Evolutionary conservation across 2,888 invertebrate species (phyloP), one percentile per base, ranked within the genome.

Genomic region (Athalia cordata): DNA sequence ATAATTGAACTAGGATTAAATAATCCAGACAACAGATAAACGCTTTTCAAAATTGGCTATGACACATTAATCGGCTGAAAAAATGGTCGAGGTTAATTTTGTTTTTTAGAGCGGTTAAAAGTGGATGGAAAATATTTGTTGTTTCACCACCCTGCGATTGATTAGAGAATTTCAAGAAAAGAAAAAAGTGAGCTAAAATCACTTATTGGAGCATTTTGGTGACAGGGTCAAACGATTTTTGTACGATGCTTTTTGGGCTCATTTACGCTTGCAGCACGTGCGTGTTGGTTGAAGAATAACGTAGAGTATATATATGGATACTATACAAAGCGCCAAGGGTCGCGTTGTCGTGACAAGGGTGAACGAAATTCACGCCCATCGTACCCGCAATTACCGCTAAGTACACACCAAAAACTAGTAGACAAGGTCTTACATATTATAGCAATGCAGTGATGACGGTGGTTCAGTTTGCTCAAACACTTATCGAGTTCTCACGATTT

Each of bases 351-450:
- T 75, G 75, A 75, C 75, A 64, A 62, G 75, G 75, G 75, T 75
- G 64, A 50, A 64, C 66, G 62, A 64, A 62, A 64, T 64, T 75
- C 75, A 75, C 75, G 75, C 75, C 75, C 75, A 75, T 64, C 50
- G 75, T 75, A 75, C 75, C 75, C 75, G 75, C 75, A 75, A 75
- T 75, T 75, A 75, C 75, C 75, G 50, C 61, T 75, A 75, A 75
- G 75, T 64, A 64, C 64, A 75, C 75, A 64, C 75, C 29, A 15
- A 8, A 68, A 72, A 72, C 72, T 57, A 59, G 47, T 3, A 13
- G 6, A 15, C 59, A 59, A 47, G 72, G 59, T 72, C 72, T 72
- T 68, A 52, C 11, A n/a, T 11, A 55, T 50, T 52, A 50, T 68
- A 11, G 29, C 49, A 43, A 59, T 29, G 29, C 29, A 29, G 29